Base-by-base conservation (phyloP, 2,888 invertebrate species). In the Eupeodes latifasciatus region DNA sequence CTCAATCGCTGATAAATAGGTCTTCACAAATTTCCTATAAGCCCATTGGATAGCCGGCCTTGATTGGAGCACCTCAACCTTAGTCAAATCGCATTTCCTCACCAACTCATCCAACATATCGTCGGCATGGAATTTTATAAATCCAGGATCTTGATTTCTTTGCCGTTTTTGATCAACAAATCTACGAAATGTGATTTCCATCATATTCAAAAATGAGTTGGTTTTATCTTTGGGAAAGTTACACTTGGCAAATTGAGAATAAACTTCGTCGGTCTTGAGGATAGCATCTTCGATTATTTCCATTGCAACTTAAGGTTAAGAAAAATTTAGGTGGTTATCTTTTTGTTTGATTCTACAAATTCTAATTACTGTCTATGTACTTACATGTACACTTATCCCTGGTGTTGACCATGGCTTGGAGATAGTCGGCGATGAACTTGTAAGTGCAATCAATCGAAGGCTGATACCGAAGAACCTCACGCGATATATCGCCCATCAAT, bases 401-500 rank as follows among this genome's bases (percentile, higher is more conserved):
- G 0, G 96, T 95, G 14, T 95, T 94, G 81, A 96, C 92, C 90
- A 97, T 92, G 0, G 95, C 95, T 88, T 96, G 95, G 51, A 96
- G 93, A 92, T 97, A 97, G 91, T 96, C 95, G 0, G 96, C 95
- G 81, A 97, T 95, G 91, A 96, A 97, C 74, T 94, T 93, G 92
- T 95, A 95, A 4, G 96, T 93, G 81, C 96, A 93, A 51, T 92
- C 91, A 6, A 91, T 90, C 40, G 91, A 90, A 0, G 97, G 97
- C 91, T 96, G 96, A 14, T 94, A 94, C 89, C 96, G 94, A n/a
- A 97, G 92, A 3, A 96, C 96, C 94, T 97, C 96, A 87, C 96
- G 95, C 0, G 96, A 95, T 89, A 97, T 96, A 92, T 97, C 97
- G 64, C 95, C 94, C 94, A 96, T 95, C 62, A 97, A 92, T 91